Evolutionary conservation across 2,113 vertebrate species (phyloP).

Genomic region (Todiramphus chloris): DNA sequence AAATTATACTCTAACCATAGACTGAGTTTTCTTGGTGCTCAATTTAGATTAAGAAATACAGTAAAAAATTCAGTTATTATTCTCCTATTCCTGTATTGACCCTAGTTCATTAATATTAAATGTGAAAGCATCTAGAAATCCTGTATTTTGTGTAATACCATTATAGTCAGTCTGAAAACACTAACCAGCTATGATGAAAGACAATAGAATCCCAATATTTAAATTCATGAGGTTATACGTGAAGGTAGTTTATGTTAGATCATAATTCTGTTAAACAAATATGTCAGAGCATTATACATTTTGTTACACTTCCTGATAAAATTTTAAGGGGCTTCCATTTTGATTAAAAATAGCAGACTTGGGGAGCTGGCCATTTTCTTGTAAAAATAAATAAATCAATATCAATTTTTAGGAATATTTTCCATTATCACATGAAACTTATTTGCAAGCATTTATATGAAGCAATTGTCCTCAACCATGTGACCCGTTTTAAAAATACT

Average conservation of each 20-base stretch:
- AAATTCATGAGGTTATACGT: neutral
- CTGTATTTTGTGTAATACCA: neutral
- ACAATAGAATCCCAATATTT: neutral
- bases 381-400: neutral
- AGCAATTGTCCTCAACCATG: neutral
- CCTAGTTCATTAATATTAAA: neutral
- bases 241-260: neutral
- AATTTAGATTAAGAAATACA: neutral
- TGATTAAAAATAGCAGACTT: neutral
- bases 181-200: neutral
- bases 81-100: neutral
- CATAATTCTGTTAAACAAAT: neutral
- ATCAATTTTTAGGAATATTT: neutral
- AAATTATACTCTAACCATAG: neutral
- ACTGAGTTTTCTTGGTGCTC: neutral
- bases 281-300: neutral
- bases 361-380: neutral
- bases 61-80: neutral
- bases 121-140: neutral
- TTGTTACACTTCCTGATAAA: neutral
- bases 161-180: neutral
- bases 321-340: neutral
- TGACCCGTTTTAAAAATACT: neutral
- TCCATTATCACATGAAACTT: neutral
- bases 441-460: neutral